Evolutionary conservation across 1,140 invertebrate genomes (phyloP).

Genomic region (Riptortus pedestris): DNA sequence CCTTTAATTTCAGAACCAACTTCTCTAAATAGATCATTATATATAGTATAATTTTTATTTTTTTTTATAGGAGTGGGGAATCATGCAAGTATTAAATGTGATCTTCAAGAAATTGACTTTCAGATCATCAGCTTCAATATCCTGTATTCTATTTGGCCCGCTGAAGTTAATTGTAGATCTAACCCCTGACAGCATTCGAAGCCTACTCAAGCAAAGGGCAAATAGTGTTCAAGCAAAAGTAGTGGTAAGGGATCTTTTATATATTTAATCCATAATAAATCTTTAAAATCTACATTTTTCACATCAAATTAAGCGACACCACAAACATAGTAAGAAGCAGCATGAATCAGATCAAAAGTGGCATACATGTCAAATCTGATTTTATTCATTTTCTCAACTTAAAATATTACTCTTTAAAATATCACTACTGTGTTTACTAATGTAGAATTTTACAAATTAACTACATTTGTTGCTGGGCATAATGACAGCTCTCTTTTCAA

Average conservation of each 20-base stretch:
- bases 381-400: too few species aligned
- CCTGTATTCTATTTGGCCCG: slow-evolving; percentile 24
- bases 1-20: too few species aligned
- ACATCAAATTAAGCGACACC: neutral
- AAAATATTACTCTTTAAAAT: too few species aligned
- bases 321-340: too few species aligned
- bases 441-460: too few species aligned
- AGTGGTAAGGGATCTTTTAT: neutral
- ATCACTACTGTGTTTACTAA: too few species aligned
- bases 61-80: slow-evolving; percentile 27
- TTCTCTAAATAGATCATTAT: too few species aligned
- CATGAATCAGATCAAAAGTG: too few species aligned
- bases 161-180: slow-evolving; percentile 25
- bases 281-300: neutral
- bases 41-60: neutral
- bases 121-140: slow-evolving; percentile 3
- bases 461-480: too few species aligned
- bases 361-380: too few species aligned
- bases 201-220: slow-evolving; percentile 22
- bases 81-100: slow-evolving; percentile 11
- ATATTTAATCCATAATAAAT: neutral
- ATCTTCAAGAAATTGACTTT: slow-evolving; percentile 22
- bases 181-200: slow-evolving; percentile 18
- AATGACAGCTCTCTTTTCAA: too few species aligned
- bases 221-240: slow-evolving; percentile 14